Conservation (phyloP, 2,797 vertebrate genomes). For the Petrocephalus schoutedeni region DNA sequence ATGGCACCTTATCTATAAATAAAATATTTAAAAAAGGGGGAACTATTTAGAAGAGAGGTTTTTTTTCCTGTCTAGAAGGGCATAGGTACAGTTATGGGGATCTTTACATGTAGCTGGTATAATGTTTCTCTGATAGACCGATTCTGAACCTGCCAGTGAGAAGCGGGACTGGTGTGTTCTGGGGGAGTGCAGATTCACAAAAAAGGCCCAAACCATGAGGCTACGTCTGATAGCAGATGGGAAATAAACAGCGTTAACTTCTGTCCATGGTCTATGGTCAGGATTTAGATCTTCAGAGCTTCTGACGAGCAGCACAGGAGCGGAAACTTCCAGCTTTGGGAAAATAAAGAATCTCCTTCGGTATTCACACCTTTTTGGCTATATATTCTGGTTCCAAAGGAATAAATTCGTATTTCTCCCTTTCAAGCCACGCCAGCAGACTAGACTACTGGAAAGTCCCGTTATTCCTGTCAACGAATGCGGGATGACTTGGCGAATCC, state of each 20-base stretch:
- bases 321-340: slow-evolving; percentile 43
- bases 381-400: slow-evolving; percentile 17
- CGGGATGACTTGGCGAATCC: slow-evolving; percentile 39
- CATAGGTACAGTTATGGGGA: background rate
- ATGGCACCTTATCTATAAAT: slow-evolving; percentile 41
- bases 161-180: background rate
- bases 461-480: slow-evolving; percentile 39
- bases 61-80: slow-evolving; percentile 20
- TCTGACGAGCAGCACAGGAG: slow-evolving; percentile 39
- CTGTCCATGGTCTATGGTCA: background rate
- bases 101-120: background rate
- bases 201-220: background rate
- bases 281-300: background rate
- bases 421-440: slow-evolving; percentile 22
- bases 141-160: background rate
- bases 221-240: background rate
- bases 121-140: background rate
- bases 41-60: slow-evolving; percentile 31
- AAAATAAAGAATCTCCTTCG: slow-evolving; percentile 31
- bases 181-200: background rate
- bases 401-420: slow-evolving; percentile 33
- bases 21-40: slow-evolving; percentile 32
- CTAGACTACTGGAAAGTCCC: slow-evolving; percentile 25
- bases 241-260: background rate
- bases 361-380: slow-evolving; percentile 49